Base-by-base conservation (phyloP, 2,113 vertebrate genomes). In the Peromyscus maniculatus region DNA sequence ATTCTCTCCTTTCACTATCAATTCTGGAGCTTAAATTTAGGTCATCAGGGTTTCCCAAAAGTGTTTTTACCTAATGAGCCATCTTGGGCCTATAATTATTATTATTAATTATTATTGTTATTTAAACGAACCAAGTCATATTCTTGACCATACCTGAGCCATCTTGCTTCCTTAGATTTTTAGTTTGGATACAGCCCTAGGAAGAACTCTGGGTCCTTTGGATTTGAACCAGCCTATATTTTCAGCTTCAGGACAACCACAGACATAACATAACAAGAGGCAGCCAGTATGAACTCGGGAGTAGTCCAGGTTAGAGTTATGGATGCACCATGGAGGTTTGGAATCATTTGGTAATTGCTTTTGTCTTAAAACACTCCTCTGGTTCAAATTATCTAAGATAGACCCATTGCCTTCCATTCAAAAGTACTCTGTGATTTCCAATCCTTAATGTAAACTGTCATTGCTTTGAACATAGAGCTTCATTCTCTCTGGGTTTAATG, bases 381-480 rank as follows among this genome's bases (percentile, higher is more conserved):
- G 52, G 28, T 80, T 97, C 84, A 92, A n/a, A 87, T 92, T 8
- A 75, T 49, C n/a, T 89, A 91, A 94, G 26, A 62, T 49, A 39
- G 55, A 91, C 5, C 46, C 7, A 39, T 46, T 96, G 62, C 1
- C 55, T 95, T 96, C 74, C 72, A 69, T 84, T 93, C 74, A 46
- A 62, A 89, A 91, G 71, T 86, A 28, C 5, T 74, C 39, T 6
- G 6, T 92, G 31, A 74, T 86, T 17, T 9, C 79, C n/a, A 93
- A 15, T 16, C 46, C 21, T 89, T 89, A 88, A 39, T 67, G 55
- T 71, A 69, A 94, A 87, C 49, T 62, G 36, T 26, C 36, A 12
- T 92, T 77, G 36, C 49, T 52, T 91, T 43, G 80, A 82, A 67
- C 57, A 17, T 49, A 28, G 79, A 92, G 26, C 33, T 87, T 94